Percentiles rank a stretch among this genome's conserved stretches.
These are phyloP conservation scores for Prionailurus viverrinus DNA, from an alignment of 2,113 vertebrate species.

Conservation along the genomic window DNA sequence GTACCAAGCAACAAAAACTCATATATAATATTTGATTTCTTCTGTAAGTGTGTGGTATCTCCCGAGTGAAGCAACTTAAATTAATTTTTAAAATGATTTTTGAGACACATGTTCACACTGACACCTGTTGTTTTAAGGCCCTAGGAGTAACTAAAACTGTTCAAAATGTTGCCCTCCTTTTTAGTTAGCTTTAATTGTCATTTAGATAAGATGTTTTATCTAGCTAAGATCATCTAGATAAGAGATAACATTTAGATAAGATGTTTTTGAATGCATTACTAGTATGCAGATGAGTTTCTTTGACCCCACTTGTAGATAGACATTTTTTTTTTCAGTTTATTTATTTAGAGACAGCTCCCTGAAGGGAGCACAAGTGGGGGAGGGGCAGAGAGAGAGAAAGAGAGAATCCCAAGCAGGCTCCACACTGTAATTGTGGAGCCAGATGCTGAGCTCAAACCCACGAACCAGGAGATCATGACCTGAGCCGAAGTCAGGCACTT, in stretches of 20 bases:
- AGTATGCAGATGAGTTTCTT: not conserved
- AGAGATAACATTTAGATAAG: not conserved
- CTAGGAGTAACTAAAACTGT: not conserved
- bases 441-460: no score
- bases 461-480: no score
- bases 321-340: not conserved
- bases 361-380: no score
- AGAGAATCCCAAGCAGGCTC: no score
- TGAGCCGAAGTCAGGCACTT: no score
- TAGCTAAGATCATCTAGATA: no score
- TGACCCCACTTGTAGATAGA: not conserved
- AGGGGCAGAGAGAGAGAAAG: no score
- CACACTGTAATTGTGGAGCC: no score
- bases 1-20: not conserved
- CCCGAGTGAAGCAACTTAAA: not conserved
- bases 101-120: not conserved
- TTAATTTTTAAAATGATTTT: not conserved
- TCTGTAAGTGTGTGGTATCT: not conserved
- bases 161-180: not conserved
- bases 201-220: not conserved
- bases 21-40: not conserved
- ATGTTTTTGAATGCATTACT: not conserved
- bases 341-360: no score
- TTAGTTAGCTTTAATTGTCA: not conserved
- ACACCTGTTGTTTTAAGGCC: not conserved